Percentiles rank a stretch among this genome's conserved stretches.
Evolutionary conservation across 2,113 vertebrate species (phyloP).

Genomic region (Syrrhaptes paradoxus): DNA sequence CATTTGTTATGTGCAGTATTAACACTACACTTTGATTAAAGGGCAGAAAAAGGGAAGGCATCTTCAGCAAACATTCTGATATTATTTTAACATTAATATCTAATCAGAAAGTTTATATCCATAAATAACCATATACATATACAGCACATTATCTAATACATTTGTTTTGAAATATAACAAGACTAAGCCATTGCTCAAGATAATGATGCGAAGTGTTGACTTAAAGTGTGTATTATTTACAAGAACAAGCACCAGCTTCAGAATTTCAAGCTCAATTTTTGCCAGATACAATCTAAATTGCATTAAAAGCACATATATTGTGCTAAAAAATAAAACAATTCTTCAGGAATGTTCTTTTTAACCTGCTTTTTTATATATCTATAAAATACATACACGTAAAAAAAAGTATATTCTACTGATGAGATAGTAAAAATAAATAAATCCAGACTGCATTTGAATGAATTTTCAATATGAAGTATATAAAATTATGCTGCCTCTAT

Average conservation of each 20-base stretch:
- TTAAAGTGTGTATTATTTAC: conserved; percentile 55
- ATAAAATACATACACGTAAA: conserved; percentile 21
- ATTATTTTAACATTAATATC: conserved; percentile 59
- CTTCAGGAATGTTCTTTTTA: conserved; percentile 19
- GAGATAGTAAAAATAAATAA: conserved; percentile 61
- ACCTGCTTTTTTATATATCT: conserved; percentile 9
- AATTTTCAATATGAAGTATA: conserved; percentile 43
- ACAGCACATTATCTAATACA: conserved; percentile 27
- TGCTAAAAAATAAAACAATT: conserved; percentile 49
- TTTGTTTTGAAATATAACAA: conserved; percentile 48
- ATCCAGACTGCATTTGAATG: conserved; percentile 39
- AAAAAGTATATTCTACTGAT: conserved; percentile 34
- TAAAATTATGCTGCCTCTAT: conserved; percentile 32
- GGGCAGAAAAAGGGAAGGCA: conserved; percentile 9
- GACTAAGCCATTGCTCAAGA: conserved; percentile 53
- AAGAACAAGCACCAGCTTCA: conserved; percentile 22
- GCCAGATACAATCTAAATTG: conserved; percentile 14
- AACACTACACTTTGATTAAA: conserved; percentile 2
- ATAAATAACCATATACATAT: conserved; percentile 39
- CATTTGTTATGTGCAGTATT: background rate
- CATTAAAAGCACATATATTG: conserved; percentile 43
- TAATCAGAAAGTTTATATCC: conserved; percentile 54
- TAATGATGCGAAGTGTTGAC: conserved; percentile 42
- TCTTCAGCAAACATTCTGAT: conserved; percentile 1
- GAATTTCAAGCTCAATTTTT: conserved; percentile 14